These are phyloP conservation scores for Lepilemur ruficaudatus DNA, from an alignment of 2,797 vertebrate genomes.

Conservation along the genomic window DNA sequence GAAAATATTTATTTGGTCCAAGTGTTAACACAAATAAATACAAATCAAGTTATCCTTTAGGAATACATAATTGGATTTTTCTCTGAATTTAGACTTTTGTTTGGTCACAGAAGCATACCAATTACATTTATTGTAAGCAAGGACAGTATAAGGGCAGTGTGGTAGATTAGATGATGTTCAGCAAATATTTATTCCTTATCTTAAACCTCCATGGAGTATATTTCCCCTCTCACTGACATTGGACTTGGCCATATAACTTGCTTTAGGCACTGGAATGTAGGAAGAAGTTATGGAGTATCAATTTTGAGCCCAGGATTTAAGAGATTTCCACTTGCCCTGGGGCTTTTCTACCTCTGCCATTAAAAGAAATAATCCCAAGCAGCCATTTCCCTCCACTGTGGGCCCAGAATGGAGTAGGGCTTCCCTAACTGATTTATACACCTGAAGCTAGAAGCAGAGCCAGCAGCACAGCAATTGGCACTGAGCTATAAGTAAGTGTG, in stretches of 20 bases:
- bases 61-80: constrained; percentile 6
- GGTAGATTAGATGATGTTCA: not conserved
- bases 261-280: not conserved
- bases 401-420: not conserved
- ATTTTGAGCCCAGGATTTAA: not conserved
- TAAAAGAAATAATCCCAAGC: not conserved
- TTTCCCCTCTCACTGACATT: not conserved
- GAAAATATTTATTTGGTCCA: not conserved
- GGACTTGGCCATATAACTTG: not conserved
- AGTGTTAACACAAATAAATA: not conserved
- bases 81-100: not conserved
- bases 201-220: not conserved
- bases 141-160: not conserved
- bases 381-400: not conserved
- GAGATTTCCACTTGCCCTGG: not conserved
- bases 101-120: not conserved
- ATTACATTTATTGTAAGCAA: not conserved
- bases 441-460: not conserved
- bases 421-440: not conserved
- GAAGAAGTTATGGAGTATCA: not conserved
- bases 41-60: not conserved
- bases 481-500: not conserved
- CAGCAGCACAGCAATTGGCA: not conserved
- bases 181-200: not conserved
- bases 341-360: not conserved